Base-by-base conservation (phyloP, 2,888 invertebrate species). In the Drosophila siamana region DNA sequence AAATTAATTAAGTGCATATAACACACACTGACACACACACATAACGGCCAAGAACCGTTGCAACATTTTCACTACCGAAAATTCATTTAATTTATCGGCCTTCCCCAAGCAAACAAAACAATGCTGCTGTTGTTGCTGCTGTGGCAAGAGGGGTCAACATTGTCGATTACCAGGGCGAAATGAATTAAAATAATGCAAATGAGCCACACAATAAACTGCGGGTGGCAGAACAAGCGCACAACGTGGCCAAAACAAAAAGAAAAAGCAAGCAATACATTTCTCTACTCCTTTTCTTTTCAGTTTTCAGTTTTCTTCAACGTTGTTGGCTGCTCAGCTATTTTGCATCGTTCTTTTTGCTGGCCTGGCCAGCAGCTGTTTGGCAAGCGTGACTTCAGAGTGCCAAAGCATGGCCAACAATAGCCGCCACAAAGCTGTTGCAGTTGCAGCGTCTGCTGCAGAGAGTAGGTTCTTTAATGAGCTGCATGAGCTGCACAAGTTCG, bases 181-280 rank as follows among this genome's bases (percentile, higher is more conserved):
- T 70, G 70, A 78, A 86, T 88, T 85, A 69, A 88, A 88, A 85
- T 79, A 82, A 88, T 88, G 89, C 85, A 88, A 85, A 85, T 87
- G 87, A 86, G 82, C 69, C 71, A 71, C 71, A 69, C 60, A 80
- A 77, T 51, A 66, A 78, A 74, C 83, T 52, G 40, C 28, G 22
- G 54, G 9, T 28, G 52, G 38, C 59, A 30, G 48, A 30, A n/a
- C 41, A 50, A 46, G 33, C 44, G 51, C 70, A 59, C 54, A 50
- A 38, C 33, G 38, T 40, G 33, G 33, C 36, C 11, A 22, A 13
- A 41, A 26, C 4, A 26, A 6, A 26, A 6, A 26, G 26, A 6
- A 1, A 26, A 6, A 26, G 7, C 68, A 68, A 60, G 62, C 55
- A 74, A 68, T n/a, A 59, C 41, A 13, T 33, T 61, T 36, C 33